Evolutionary conservation across 2,113 vertebrate species (phyloP).

Genomic region (Oxyruncus cristatus): DNA sequence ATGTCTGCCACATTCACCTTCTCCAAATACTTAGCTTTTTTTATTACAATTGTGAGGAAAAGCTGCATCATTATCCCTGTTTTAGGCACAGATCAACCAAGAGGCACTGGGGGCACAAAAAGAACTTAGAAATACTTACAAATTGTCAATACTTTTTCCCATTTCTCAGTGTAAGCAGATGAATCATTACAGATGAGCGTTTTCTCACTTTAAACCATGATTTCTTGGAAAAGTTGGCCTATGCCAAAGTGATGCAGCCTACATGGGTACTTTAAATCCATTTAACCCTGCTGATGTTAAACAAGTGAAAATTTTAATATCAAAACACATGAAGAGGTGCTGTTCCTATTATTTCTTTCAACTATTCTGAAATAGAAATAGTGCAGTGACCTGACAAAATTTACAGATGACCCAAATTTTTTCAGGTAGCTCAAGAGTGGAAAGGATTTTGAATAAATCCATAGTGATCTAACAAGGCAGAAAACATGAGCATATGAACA

Average conservation of each 20-base stretch:
- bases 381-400: background rate
- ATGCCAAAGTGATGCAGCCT: background rate
- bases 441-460: background rate
- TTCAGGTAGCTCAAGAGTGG: background rate
- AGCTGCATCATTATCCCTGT: background rate
- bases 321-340: background rate
- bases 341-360: background rate
- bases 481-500: background rate
- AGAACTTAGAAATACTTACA: background rate
- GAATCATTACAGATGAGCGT: background rate
- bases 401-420: background rate
- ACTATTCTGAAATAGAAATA: background rate
- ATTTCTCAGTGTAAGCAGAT: background rate
- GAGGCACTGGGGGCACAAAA: background rate
- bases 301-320: background rate
- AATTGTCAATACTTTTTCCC: background rate
- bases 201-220: background rate
- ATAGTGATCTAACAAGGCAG: background rate
- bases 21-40: background rate
- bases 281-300: background rate
- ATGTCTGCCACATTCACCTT: background rate
- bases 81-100: accelerated
- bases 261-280: background rate
- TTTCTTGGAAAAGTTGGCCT: background rate
- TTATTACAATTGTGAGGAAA: background rate